phyloP scores from a whole-genome alignment of 2,113 vertebrate genomes.

The Leptobrachium leishanense region DNA sequence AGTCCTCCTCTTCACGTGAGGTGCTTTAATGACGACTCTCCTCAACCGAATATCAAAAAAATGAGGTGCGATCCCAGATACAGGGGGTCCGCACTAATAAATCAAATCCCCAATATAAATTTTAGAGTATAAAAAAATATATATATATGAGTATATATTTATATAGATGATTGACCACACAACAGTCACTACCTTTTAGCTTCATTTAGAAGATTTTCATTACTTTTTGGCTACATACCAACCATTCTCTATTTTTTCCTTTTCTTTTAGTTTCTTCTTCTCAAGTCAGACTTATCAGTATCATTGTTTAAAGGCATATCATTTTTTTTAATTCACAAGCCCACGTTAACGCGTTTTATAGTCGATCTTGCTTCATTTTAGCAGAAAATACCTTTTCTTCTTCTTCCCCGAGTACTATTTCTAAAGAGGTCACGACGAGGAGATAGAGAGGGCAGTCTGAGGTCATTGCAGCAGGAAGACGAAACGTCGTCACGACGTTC shows the following conservation, averaged over 20 bases:
- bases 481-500: background rate
- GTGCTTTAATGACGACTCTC: background rate
- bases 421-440: too few relatives aligned
- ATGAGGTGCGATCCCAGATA: background rate
- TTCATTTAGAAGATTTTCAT: background rate
- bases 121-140: background rate
- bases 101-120: background rate
- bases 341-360: too few relatives aligned
- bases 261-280: too few relatives aligned
- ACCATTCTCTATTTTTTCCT: background rate
- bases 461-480: background rate
- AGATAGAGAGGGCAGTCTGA: background rate
- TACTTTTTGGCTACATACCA: too few relatives aligned
- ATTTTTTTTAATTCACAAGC: too few relatives aligned
- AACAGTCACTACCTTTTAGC: constrained; percentile 15
- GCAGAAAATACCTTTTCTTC: too few relatives aligned
- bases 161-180: constrained; percentile 18
- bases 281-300: too few relatives aligned
- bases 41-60: background rate
- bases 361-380: too few relatives aligned
- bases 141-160: constrained; percentile 6
- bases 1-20: background rate
- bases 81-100: background rate
- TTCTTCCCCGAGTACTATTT: too few relatives aligned
- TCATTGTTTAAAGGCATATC: too few relatives aligned